Percentiles rank a stretch among this genome's conserved stretches.
These are phyloP conservation scores for Hydrochoerus hydrochaeris DNA, from an alignment of 2,113 vertebrate species.

Conservation along the genomic window DNA sequence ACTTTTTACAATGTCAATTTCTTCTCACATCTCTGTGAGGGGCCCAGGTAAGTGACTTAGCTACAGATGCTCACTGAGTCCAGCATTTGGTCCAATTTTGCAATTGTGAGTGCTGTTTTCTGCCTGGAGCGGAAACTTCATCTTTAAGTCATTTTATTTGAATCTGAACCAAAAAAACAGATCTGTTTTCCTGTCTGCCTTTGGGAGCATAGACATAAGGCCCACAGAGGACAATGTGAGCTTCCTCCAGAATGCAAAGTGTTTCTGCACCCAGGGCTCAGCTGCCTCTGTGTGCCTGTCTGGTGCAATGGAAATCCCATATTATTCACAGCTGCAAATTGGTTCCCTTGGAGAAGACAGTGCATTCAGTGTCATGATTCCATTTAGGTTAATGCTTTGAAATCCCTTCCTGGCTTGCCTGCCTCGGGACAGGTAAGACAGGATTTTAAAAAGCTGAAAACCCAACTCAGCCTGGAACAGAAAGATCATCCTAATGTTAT, in stretches of 20 bases:
- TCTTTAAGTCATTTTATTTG: constrained; percentile 60
- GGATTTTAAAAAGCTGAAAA: not conserved
- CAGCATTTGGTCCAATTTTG: constrained; percentile 61
- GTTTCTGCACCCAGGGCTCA: not conserved
- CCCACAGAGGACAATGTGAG: not conserved
- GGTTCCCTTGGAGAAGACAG: not conserved
- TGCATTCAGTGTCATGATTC: not conserved
- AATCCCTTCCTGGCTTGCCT: not conserved
- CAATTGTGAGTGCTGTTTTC: constrained; percentile 42
- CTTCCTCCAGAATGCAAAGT: not conserved
- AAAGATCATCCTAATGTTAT: not conserved
- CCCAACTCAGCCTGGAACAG: not conserved
- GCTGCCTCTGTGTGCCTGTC: not conserved
- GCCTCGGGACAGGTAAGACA: not conserved
- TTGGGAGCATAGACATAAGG: not conserved
- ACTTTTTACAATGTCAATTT: not conserved
- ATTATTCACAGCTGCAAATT: constrained; percentile 30
- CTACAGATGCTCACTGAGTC: not conserved
- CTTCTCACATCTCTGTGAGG: constrained; percentile 52
- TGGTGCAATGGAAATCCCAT: not conserved
- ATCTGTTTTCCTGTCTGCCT: constrained; percentile 44
- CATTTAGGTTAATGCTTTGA: not conserved
- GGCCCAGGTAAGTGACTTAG: constrained; percentile 51
- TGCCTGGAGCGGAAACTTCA: constrained; percentile 58
- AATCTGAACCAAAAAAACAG: constrained; percentile 44